Evolutionary conservation across 1,140 invertebrate genomes (phyloP), one percentile per base, ranked within the genome.

Genomic region (Sarcophaga bullata): DNA sequence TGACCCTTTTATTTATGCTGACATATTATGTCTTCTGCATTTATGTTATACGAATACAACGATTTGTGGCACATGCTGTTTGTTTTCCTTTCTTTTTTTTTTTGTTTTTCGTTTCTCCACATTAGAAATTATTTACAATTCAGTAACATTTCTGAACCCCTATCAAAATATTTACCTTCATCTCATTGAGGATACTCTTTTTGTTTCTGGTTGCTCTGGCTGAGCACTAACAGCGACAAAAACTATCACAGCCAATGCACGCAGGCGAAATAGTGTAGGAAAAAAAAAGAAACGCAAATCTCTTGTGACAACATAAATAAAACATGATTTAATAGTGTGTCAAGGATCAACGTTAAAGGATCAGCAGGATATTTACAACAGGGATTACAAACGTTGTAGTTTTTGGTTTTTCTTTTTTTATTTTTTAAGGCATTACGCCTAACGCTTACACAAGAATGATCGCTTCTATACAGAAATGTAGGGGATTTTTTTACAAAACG

Each of bases 281-380:
- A 49, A 8, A 76, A 49, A 50, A 50, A 78, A 78, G 49, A 83
- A 85, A 88, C 87, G 86, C 87, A 88, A 88, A 88, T 88, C 87
- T 88, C 85, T 84, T 88, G 85, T 86, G 87, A 87, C 87, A 88
- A 88, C 86, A 88, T 88, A 88, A 88, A 88, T 88, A 88, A 85
- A 88, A 85, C 86, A 88, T 88, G 87, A 88, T 88, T 88, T 88
- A 88, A 85, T 83, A 83, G 76, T 76, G 54, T 62, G 46, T 68
- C 75, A 76, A 75, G 81, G 50, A 75, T 82, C 48, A 58, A 50
- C 48, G 75, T 52, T 78, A 82, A 50, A 84, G 86, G 87, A 88
- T 88, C 87, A 88, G 84, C 86, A 84, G 82, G 86, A 84, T 82
- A 88, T 87, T 87, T 88, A 88, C 87, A 88, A 87, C 86, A 84